phyloP scores from a whole-genome alignment of 2,797 vertebrate species.

The Petrocephalus sullivani region DNA sequence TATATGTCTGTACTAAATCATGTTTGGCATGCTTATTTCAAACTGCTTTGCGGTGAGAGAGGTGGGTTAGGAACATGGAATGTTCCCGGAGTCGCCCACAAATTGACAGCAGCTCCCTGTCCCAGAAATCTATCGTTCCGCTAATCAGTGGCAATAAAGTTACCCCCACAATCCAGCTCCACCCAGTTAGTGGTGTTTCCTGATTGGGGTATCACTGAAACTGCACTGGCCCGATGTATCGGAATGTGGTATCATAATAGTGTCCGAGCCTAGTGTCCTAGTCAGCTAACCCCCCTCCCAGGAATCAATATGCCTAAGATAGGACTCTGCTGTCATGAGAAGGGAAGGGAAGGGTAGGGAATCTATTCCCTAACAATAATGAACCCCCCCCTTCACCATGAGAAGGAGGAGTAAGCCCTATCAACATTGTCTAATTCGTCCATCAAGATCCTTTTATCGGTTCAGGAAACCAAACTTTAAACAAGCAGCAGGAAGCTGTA shows the following conservation, averaged over 20 bases:
- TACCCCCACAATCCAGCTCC: neutral
- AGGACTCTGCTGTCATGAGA: neutral
- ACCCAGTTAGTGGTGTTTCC: neutral
- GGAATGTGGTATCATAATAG: neutral
- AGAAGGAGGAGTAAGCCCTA: neutral
- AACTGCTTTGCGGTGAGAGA: neutral
- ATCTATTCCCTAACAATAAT: neutral
- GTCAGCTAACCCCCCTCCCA: neutral
- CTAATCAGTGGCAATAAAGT: neutral
- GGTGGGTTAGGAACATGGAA: neutral
- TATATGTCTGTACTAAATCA: neutral
- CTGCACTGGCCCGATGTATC: neutral
- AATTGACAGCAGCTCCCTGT: neutral
- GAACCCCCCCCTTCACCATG: neutral
- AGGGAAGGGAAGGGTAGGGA: neutral
- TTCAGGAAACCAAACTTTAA: conserved; percentile 7
- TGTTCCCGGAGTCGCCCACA: neutral
- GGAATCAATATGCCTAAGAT: neutral
- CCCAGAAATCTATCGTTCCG: neutral
- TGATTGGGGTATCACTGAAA: neutral
- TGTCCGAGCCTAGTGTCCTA: neutral
- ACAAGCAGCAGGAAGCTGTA: neutral
- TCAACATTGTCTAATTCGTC: conserved; percentile 3
- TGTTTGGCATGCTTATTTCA: neutral
- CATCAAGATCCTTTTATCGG: conserved; percentile 6